These are phyloP conservation scores for Ophonus ardosiacus DNA, from an alignment of 2,888 invertebrate species.

Conservation along the genomic window DNA sequence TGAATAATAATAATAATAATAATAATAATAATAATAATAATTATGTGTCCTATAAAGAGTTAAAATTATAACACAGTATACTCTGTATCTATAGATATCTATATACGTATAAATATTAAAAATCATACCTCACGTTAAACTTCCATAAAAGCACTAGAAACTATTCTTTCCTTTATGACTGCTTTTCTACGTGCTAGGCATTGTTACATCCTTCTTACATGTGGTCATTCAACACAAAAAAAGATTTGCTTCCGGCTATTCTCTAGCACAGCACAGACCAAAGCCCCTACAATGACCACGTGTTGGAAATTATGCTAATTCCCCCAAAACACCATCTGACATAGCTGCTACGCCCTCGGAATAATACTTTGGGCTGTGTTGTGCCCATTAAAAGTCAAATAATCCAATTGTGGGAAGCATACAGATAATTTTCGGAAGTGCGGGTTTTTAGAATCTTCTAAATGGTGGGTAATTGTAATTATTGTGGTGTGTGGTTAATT, in stretches of 20 bases:
- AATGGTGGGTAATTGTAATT: background rate
- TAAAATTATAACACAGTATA: too few relatives aligned
- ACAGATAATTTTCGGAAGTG: background rate
- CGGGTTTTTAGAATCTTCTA: background rate
- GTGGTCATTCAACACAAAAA: constrained; percentile 27
- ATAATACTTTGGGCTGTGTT: background rate
- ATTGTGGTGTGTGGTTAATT: background rate
- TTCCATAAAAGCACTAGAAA: constrained; percentile 18
- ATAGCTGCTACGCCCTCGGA: constrained; percentile 5
- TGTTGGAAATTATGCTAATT: constrained; percentile 42
- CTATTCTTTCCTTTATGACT: constrained; percentile 17
- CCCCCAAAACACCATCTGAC: constrained; percentile 5
- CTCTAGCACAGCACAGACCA: background rate
- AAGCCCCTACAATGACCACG: constrained; percentile 23
- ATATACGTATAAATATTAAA: background rate
- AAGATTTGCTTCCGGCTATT: constrained; percentile 43
- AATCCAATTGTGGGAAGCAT: constrained; percentile 16
- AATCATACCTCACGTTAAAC: background rate
- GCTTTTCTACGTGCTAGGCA: constrained; percentile 17
- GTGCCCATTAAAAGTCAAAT: constrained; percentile 11
- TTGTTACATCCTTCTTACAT: constrained; percentile 26
- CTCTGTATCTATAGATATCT: too few relatives aligned
- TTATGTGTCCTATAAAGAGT: too few relatives aligned
- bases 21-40: too few relatives aligned
- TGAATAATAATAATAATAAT: too few relatives aligned